Base-by-base conservation (phyloP, 2,797 vertebrate genomes). In the Phoxinus dragarum region DNA sequence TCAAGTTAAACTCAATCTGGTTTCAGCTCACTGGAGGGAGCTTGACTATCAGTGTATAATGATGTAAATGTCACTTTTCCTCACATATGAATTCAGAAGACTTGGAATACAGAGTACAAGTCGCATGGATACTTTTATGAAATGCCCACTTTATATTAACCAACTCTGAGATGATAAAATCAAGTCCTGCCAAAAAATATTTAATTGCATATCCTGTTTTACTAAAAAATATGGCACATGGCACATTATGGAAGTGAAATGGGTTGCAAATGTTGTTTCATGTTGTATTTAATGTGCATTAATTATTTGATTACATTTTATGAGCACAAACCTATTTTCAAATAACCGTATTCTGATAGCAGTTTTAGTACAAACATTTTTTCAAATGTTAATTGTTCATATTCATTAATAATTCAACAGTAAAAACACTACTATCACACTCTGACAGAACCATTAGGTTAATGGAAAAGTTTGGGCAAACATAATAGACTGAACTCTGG, bases 391-490 rank as follows among this genome's bases (percentile, higher is more conserved):
- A 66, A 66, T 80, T 80, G 59, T 23, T 27, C 11, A 34, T 67
- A 80, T 80, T 49, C 44, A 72, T 72, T 72, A 67, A 40, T 71
- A 71, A 56, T 81, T 69, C 31, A 71, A 27, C 80, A 19, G 36
- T 16, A 52, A 81, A 52, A 64, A 78, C 38, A 6, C 5, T 42
- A 67, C 34, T 38, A 11, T 54, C 17, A 40, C 31, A 59, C 19
- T 67, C 42, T 67, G 42, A 68, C 16, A 61, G 19, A 31, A 23
- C 17, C 54, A 38, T 61, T 42, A 44, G 61, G 40, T 42, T 73
- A 82, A 44, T 44, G 69, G n/a, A 14, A 59, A 31, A 73, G 69
- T 82, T 59, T 82, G 36, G 9, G 23, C 31, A 23, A 19, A 44
- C 49, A 47, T 73, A 14, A 64, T 34, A 73, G 52, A 59, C n/a